Evolutionary conservation across 1,140 invertebrate species (phyloP).

Genomic region (Bombus consobrinus): DNA sequence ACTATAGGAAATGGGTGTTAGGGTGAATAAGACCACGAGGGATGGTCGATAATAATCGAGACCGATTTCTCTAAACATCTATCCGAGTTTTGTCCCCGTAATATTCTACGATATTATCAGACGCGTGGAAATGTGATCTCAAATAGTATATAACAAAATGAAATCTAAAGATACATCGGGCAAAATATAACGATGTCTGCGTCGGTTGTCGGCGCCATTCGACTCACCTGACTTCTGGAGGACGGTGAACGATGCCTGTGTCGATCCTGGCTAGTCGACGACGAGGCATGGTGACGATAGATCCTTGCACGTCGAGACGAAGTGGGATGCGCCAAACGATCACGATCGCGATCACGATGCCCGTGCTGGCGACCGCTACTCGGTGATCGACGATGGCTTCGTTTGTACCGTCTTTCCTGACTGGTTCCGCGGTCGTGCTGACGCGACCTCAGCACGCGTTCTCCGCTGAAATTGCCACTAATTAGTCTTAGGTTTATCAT

Average conservation of each 20-base stretch:
- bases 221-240: constrained; percentile 80
- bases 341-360: constrained; percentile 82
- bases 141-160: background rate
- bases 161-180: background rate
- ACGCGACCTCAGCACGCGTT: constrained; percentile 84
- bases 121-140: background rate
- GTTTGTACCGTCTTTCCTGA: constrained; percentile 85
- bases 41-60: background rate
- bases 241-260: constrained; percentile 73
- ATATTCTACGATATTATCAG: background rate
- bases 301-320: constrained; percentile 81
- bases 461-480: constrained; percentile 81
- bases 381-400: constrained; percentile 85
- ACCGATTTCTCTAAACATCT: background rate
- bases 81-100: background rate
- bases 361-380: constrained; percentile 83
- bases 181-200: constrained; percentile 9
- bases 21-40: background rate
- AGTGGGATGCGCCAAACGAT: constrained; percentile 80
- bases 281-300: constrained; percentile 75
- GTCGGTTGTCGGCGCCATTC: constrained; percentile 35
- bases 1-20: background rate
- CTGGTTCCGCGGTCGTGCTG: constrained; percentile 85
- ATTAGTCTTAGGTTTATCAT: background rate
- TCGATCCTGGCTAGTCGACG: constrained; percentile 76